Evolutionary conservation across 2,113 vertebrate species (phyloP), one percentile per base, ranked within the genome.

Genomic region (Halcyon malimbica): DNA sequence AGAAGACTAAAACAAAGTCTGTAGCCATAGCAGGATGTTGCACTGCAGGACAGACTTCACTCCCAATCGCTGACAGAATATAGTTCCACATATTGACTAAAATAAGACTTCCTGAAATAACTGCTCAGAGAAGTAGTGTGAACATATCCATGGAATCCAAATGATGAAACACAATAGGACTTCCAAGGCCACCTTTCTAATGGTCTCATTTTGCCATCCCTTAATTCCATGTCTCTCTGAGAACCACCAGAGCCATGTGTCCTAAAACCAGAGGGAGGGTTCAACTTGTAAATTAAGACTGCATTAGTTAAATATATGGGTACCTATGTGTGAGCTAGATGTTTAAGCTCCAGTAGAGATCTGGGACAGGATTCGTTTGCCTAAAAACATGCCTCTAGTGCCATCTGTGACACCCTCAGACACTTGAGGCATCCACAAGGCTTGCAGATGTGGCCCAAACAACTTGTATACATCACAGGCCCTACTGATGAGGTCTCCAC

Each of bases 241-340:
- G 5, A 92, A 4, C 6, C 37, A 48, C 41, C 64, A 75, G 33
- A 81, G 16, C 6, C 44, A 51, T 2, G 1, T 13, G 5, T 75
- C 17, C 70, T 64, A 74, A 89, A 87, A 67, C 9, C 6, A 56
- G 41, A 89, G 15, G 11, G 46, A 78, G 6, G 10, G 3, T 25
- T 67, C 39, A 59, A 25, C 17, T 76, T 78, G 35, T 35, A 79
- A 56, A 68, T 64, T 42, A 82, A 57, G 33, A 33, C 1, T 8
- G 3, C 0, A 0, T 84, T 68, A 56, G 11, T 71, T 42, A 89
- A 77, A n/a, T 48, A 57, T 13, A 3, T 56, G 53, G 28, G 25
- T 50, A 39, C 7, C 14, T 64, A 8, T 56, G 16, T n/a, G 23
- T 20, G 23, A 71, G 9, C 6, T 46, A 56, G 16, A 17, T 60